Evolutionary conservation across 2,888 invertebrate species (phyloP).

Genomic region (Allygus modestus): DNA sequence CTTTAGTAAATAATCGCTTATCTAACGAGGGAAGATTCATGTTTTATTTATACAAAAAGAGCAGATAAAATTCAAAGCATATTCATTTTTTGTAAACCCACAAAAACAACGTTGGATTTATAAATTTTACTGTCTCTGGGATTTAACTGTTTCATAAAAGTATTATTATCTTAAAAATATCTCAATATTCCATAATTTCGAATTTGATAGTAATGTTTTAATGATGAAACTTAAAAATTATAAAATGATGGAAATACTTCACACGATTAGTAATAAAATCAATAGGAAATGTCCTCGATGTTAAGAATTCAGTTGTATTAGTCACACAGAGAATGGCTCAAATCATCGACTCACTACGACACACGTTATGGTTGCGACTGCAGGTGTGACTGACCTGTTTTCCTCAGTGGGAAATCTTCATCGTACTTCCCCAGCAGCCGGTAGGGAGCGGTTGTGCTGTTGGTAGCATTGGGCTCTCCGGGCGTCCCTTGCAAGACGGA

Average conservation of each 20-base stretch:
- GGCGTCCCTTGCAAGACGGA: conserved; percentile 68
- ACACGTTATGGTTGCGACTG: conserved; percentile 38
- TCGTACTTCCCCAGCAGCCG: conserved; percentile 78
- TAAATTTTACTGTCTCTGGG: too few relatives aligned
- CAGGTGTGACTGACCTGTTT: conserved; percentile 86
- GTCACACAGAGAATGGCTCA: not conserved
- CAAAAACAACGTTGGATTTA: too few relatives aligned
- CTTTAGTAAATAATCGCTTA: too few relatives aligned
- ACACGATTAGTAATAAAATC: not conserved
- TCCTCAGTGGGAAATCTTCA: conserved; percentile 94
- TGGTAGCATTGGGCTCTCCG: conserved; percentile 63
- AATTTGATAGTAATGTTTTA: too few relatives aligned
- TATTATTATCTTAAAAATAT: too few relatives aligned
- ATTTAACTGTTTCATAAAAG: too few relatives aligned
- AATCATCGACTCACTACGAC: not conserved
- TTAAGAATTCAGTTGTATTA: not conserved
- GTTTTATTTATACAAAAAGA: too few relatives aligned
- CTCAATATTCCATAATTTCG: too few relatives aligned
- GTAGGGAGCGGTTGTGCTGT: conserved; percentile 71
- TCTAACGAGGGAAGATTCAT: too few relatives aligned
- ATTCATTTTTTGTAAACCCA: too few relatives aligned
- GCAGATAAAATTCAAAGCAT: too few relatives aligned
- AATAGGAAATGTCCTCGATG: not conserved
- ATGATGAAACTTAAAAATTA: not conserved
- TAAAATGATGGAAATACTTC: too few relatives aligned